Evolutionary conservation across 2,113 vertebrate species (phyloP), one percentile per base, ranked within the genome.

Genomic region (Aptenodytes forsteri): DNA sequence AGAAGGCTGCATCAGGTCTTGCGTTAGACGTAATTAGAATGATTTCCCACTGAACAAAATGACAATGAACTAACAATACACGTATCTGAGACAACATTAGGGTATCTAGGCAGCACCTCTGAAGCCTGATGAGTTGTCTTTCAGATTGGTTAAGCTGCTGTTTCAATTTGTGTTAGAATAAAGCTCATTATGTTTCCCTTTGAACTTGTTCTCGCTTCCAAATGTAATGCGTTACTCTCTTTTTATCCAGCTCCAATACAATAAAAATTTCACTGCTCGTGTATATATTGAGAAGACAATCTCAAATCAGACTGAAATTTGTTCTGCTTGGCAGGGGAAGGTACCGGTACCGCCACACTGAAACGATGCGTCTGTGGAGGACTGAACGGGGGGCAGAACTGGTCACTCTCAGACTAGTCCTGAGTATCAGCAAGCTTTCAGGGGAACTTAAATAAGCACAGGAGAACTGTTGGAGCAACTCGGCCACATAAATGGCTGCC

Each of bases 41-140:
- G 5, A 29, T 58, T 70, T 66, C 34, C 29, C 34, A 21, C 26
- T 21, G 50, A 82, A 82, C 32, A 52, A 65, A 61, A 50, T 10
- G n/a, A 23, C 59, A 72, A 3, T 12, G 52, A 89, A 23, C n/a
- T 36, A 36, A 61, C 9, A 15, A 50, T n/a, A 36, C 4, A 23
- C 1, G 0, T 5, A 30, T 3, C 29, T 42, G 69, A 62, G 64
- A 21, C 47, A 21, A 6, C 40, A 10, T 14, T 1, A 23, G 15
- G 65, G 3, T 40, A 62, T 8, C 22, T 8, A 18, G 38, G 56
- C 78, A 93, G 56, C 16, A 22, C 9, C 36, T 56, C 67, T 66
- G 49, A 86, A 56, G 30, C 61, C 16, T 38, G 34, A 44, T 0
- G 2, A 75, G 7, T 9, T 58, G 38, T 44, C 49, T 67, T 73